phyloP scores from a whole-genome alignment of 2,888 invertebrate genomes.

The Scaptodrosophila latifasciaeformis region DNA sequence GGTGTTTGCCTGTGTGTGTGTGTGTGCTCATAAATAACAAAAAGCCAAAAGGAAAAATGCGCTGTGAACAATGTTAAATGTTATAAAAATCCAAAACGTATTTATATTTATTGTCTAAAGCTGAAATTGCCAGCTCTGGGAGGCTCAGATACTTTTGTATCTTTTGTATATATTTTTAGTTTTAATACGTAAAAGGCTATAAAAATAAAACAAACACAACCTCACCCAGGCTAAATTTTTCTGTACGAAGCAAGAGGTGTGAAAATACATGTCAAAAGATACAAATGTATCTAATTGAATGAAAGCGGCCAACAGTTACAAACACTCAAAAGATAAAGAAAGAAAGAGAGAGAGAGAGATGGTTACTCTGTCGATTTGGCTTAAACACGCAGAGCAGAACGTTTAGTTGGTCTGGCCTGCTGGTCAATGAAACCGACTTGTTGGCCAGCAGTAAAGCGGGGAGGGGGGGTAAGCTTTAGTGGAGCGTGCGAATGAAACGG shows the following conservation, averaged over 20 bases:
- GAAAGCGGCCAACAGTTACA: conserved; percentile 42
- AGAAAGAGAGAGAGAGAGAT: no score
- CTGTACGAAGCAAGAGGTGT: conserved; percentile 48
- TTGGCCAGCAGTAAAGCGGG: no score
- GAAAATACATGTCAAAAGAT: conserved; percentile 69
- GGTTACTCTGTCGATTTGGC: no score
- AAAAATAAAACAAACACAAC: no score
- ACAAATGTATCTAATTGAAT: conserved; percentile 70
- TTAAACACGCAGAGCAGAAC: conserved; percentile 47
- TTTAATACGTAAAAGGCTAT: no score
- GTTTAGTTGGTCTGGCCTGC: not conserved
- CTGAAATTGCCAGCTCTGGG: no score
- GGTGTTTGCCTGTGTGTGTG: conserved; percentile 26
- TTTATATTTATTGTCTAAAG: conserved; percentile 64
- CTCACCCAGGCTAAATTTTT: conserved; percentile 6
- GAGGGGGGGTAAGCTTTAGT: conserved; percentile 23
- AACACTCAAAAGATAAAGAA: no score
- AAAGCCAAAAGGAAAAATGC: conserved; percentile 33
- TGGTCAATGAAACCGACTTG: no score
- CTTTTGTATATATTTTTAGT: no score
- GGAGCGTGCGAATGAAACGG: conserved; percentile 52
- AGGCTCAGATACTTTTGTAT: no score
- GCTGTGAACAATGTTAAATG: conserved; percentile 64
- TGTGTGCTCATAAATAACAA: conserved; percentile 55
- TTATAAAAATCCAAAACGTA: conserved; percentile 57